These are phyloP conservation scores for Dinocampus coccinellae DNA, from an alignment of 2,888 invertebrate genomes.

Conservation along the genomic window DNA sequence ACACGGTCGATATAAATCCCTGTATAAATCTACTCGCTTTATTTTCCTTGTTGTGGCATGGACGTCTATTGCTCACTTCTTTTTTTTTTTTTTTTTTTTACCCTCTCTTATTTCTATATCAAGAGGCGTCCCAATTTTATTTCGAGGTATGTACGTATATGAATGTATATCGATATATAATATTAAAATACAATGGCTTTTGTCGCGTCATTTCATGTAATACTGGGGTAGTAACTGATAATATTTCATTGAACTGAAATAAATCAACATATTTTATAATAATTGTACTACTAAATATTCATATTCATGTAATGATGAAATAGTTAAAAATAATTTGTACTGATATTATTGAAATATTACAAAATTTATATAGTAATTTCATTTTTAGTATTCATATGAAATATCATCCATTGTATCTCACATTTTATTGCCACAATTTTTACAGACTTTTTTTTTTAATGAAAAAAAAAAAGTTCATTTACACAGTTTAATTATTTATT, in stretches of 20 bases:
- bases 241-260: neutral
- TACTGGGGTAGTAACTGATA: slow-evolving; percentile 12
- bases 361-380: neutral
- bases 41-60: no score
- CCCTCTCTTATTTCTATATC: neutral
- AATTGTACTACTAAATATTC: neutral
- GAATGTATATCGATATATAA: slow-evolving; percentile 13
- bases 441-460: no score
- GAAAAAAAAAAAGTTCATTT: no score
- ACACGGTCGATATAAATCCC: slow-evolving; percentile 33
- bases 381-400: neutral
- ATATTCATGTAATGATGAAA: neutral
- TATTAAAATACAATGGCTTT: slow-evolving; percentile 4
- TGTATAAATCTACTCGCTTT: slow-evolving; percentile 30
- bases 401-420: no score
- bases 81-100: neutral
- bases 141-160: neutral
- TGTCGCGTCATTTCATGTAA: neutral
- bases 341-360: neutral
- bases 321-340: neutral
- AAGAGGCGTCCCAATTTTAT: slow-evolving; percentile 6
- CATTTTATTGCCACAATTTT: no score
- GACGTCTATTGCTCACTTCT: neutral
- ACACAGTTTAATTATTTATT: no score
- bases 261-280: neutral